Percentiles rank a stretch among this genome's conserved stretches.
Evolutionary conservation across 2,113 vertebrate genomes (phyloP).

Genomic region (Redunca redunca): DNA sequence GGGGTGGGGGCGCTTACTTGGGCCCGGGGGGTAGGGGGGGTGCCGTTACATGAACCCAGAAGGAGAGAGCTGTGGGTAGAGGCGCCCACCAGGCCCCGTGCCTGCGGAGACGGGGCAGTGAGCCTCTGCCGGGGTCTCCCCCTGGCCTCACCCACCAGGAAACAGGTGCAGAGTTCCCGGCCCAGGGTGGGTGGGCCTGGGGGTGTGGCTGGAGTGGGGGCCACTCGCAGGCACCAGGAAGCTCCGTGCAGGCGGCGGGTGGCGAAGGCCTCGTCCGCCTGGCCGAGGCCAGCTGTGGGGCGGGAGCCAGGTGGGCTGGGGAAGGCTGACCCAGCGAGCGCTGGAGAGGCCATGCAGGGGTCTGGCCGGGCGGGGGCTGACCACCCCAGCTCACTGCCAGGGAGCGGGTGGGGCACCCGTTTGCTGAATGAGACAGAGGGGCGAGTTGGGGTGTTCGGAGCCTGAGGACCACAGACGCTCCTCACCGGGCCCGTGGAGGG

Average conservation of each 20-base stretch:
- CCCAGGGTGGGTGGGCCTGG: background rate
- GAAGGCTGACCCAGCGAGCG: too few species aligned
- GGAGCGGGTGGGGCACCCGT: background rate
- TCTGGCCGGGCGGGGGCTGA: rapidly evolving
- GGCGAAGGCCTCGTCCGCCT: background rate
- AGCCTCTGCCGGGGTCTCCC: background rate
- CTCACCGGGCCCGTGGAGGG: background rate
- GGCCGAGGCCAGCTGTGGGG: rapidly evolving
- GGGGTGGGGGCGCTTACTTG: background rate
- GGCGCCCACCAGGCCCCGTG: rapidly evolving
- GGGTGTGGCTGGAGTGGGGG: background rate
- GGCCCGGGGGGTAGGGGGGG: rapidly evolving
- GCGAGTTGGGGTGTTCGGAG: background rate
- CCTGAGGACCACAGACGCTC: background rate
- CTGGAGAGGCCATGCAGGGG: background rate
- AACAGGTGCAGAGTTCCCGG: background rate
- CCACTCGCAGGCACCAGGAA: background rate
- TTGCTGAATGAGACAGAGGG: background rate
- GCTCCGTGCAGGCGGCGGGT: background rate
- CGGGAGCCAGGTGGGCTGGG: background rate
- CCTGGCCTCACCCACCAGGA: background rate
- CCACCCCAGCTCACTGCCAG: background rate
- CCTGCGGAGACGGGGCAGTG: background rate
- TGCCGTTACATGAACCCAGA: background rate
- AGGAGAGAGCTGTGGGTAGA: background rate